Percentiles rank a stretch among this genome's conserved stretches.
phyloP scores from a whole-genome alignment of 2,113 vertebrate genomes.

The Gambusia holbrooki region DNA sequence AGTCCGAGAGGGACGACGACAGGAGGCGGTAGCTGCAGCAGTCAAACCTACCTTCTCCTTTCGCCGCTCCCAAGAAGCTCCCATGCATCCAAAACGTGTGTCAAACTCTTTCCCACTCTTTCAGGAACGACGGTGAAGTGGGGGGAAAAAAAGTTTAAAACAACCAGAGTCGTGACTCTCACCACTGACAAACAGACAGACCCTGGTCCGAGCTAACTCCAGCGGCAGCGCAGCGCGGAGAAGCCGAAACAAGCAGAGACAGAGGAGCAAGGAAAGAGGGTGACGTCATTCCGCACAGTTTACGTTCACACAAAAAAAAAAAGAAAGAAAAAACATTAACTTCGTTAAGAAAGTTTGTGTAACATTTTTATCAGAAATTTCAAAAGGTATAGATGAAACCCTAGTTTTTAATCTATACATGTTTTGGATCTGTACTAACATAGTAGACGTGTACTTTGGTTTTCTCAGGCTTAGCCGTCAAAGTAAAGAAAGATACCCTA shows the following conservation, averaged over 20 bases:
- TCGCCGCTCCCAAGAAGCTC: slow-evolving; percentile 72
- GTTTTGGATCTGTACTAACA: no score
- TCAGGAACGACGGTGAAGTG: slow-evolving; percentile 13
- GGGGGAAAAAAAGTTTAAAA: slow-evolving; percentile 36
- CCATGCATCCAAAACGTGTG: slow-evolving; percentile 71
- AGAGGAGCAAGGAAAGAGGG: slow-evolving; percentile 8
- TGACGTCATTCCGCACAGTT: slow-evolving; percentile 76
- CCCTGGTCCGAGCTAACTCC: slow-evolving; percentile 50
- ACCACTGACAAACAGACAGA: slow-evolving; percentile 23
- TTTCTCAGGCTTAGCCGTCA: no score
- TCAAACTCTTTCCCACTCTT: slow-evolving; percentile 26
- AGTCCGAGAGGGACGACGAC: slow-evolving; percentile 34
- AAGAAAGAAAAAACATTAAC: not conserved
- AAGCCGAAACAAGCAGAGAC: slow-evolving; percentile 59
- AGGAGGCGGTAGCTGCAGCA: slow-evolving; percentile 34
- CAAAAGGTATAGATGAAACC: not conserved
- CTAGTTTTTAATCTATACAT: no score
- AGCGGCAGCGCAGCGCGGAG: slow-evolving; percentile 57
- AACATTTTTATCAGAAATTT: not conserved
- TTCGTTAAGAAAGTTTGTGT: not conserved
- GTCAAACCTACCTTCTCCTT: slow-evolving; percentile 76
- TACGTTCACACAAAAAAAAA: slow-evolving; percentile 27
- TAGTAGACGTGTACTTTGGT: no score
- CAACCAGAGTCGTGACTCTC: slow-evolving; percentile 39
- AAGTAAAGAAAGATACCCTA: no score